These are phyloP conservation scores for Nerophis ophidion DNA, from an alignment of 2,113 vertebrate species.

Conservation along the genomic window DNA sequence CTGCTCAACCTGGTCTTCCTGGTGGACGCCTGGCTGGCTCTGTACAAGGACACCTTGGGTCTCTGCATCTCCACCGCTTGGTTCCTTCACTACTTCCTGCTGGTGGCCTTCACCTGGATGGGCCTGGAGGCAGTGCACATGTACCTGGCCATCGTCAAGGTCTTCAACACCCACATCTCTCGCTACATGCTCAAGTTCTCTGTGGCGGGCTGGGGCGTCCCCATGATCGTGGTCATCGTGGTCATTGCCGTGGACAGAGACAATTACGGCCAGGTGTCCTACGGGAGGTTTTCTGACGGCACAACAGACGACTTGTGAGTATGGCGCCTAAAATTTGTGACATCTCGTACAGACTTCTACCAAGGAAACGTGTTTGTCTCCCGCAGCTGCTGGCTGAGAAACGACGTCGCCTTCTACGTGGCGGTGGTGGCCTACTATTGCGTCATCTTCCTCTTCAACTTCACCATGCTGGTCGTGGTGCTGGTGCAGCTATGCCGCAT, in stretches of 20 bases:
- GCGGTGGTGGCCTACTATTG: conserved; percentile 92
- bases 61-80: conserved; percentile 90
- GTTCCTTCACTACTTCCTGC: conserved; percentile 94
- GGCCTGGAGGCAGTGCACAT: conserved; percentile 96
- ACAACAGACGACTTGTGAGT: conserved; percentile 85
- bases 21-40: conserved; percentile 86
- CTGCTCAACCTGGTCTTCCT: conserved; percentile 88
- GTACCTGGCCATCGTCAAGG: conserved; percentile 94
- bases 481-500: conserved; percentile 89
- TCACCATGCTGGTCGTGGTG: conserved; percentile 90
- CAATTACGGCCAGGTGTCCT: conserved; percentile 83
- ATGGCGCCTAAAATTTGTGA: background rate
- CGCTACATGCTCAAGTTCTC: conserved; percentile 92
- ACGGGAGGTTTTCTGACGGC: conserved; percentile 74
- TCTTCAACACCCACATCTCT: conserved; percentile 86
- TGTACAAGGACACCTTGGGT: conserved; percentile 71
- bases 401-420: conserved; percentile 85
- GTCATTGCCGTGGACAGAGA: conserved; percentile 77
- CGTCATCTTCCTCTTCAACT: conserved; percentile 84
- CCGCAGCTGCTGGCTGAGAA: conserved; percentile 90
- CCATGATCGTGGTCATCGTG: conserved; percentile 79
- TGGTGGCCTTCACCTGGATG: conserved; percentile 97
- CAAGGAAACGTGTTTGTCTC: conserved; percentile 29
- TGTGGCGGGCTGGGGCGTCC: conserved; percentile 85
- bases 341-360: background rate